phyloP scores from a whole-genome alignment of 2,888 invertebrate genomes.

The Seira sanloemensis region DNA sequence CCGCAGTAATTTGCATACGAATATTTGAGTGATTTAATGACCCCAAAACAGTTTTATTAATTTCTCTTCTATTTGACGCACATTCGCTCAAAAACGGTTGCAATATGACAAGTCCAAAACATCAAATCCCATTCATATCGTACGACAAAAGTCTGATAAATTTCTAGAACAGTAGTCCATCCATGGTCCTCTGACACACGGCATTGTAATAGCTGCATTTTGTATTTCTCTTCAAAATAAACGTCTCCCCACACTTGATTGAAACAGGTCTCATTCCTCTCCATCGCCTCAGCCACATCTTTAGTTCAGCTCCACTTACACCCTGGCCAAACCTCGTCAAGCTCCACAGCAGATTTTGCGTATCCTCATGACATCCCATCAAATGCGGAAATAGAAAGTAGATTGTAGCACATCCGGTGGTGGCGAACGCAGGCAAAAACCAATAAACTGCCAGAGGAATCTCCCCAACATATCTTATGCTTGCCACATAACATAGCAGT shows the following conservation, averaged over 20 bases:
- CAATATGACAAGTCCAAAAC: too few species aligned
- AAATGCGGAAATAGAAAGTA: constrained; percentile 13
- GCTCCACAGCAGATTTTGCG: neutral
- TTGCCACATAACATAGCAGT: neutral
- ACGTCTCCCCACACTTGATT: constrained; percentile 14
- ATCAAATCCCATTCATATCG: too few species aligned
- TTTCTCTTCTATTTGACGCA: too few species aligned
- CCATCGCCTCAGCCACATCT: neutral
- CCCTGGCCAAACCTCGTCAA: too few species aligned
- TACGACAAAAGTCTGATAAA: too few species aligned
- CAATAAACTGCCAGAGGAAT: neutral
- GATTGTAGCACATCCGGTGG: too few species aligned
- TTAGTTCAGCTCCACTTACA: too few species aligned
- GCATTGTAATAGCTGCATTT: neutral
- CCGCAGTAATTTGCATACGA: too few species aligned
- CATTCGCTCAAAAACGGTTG: too few species aligned
- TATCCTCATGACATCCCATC: neutral
- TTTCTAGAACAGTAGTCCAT: neutral
- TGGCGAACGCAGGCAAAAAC: too few species aligned
- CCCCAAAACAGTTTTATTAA: too few species aligned
- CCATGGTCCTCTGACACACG: neutral
- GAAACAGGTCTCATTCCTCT: neutral
- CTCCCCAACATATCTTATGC: neutral
- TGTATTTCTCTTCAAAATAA: neutral
- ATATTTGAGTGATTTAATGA: too few species aligned